A percentile compares a stretch with the other conserved stretches of the same genome.
phyloP scores from a whole-genome alignment of 2,797 vertebrate species.

The Ciconia nigra region DNA sequence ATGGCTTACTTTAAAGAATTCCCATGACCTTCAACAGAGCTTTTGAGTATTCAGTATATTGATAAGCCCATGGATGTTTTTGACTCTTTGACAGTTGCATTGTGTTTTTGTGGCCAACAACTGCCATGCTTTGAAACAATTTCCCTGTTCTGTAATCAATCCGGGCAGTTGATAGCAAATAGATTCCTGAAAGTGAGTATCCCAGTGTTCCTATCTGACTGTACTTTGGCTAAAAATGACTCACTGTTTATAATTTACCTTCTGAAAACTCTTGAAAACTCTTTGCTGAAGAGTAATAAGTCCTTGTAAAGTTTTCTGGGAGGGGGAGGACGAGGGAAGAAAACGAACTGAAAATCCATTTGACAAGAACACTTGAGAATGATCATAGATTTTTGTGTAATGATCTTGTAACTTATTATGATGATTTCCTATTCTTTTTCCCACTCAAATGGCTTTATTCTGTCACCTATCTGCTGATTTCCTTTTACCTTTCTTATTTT shows the following conservation, averaged over 20 bases:
- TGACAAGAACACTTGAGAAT: neutral
- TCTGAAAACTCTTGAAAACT: neutral
- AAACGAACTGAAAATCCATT: neutral
- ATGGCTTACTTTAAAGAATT: neutral
- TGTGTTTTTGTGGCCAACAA: neutral
- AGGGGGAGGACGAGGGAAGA: neutral
- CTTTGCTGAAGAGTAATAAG: neutral
- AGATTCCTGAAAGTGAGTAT: neutral
- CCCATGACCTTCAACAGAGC: neutral
- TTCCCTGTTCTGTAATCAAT: neutral
- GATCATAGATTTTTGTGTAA: neutral
- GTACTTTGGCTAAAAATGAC: neutral
- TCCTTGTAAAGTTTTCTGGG: neutral
- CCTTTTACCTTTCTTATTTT: neutral
- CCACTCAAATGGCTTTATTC: neutral
- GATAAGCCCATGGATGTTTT: neutral
- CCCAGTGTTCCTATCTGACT: neutral
- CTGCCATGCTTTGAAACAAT: neutral
- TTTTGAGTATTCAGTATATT: neutral
- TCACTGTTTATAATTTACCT: neutral
- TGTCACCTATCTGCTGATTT: neutral
- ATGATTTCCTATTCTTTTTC: neutral
- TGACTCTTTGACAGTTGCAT: neutral
- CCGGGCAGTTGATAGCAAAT: neutral
- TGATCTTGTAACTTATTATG: neutral